A percentile compares a stretch with the other conserved stretches of the same genome.
Evolutionary conservation across 2,888 invertebrate species (phyloP).

Genomic region (Hartigia nigra): DNA sequence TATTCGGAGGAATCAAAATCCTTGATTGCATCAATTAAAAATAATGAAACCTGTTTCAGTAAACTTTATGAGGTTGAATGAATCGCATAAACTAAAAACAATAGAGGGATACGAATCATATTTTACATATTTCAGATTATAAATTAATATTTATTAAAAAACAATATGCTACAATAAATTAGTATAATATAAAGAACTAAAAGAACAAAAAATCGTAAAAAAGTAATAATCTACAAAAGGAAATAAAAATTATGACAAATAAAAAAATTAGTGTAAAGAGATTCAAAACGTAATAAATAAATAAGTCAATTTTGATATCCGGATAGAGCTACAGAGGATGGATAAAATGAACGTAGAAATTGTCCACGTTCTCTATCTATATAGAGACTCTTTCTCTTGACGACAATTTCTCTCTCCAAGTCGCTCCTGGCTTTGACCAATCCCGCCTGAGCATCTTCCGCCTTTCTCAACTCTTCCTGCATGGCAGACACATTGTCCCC

Average conservation of each 20-base stretch:
- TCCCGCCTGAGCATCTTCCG: conserved; percentile 71
- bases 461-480: conserved; percentile 73
- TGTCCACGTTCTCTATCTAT: conserved; percentile 77
- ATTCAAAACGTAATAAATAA: conserved; percentile 8
- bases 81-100: not conserved
- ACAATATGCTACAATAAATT: not conserved
- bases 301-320: conserved; percentile 65
- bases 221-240: conserved; percentile 11
- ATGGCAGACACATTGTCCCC: conserved; percentile 77
- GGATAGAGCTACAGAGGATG: conserved; percentile 75
- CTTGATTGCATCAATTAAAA: not conserved
- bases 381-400: conserved; percentile 77
- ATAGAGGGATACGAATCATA: not conserved
- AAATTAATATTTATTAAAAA: not conserved
- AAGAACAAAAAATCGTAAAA: conserved; percentile 10
- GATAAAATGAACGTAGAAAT: conserved; percentile 76
- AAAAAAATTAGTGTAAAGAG: conserved; percentile 20
- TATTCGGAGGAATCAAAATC: not conserved
- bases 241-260: conserved; percentile 16
- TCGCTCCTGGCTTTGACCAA: conserved; percentile 71
- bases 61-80: not conserved
- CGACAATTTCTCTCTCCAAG: conserved; percentile 76
- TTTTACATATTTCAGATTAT: not conserved
- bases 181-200: not conserved
- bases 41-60: not conserved